A percentile compares a stretch with the other conserved stretches of the same genome.
Evolutionary conservation across 1,140 invertebrate species (phyloP).

Genomic region (Cardiocondyla obscurior): DNA sequence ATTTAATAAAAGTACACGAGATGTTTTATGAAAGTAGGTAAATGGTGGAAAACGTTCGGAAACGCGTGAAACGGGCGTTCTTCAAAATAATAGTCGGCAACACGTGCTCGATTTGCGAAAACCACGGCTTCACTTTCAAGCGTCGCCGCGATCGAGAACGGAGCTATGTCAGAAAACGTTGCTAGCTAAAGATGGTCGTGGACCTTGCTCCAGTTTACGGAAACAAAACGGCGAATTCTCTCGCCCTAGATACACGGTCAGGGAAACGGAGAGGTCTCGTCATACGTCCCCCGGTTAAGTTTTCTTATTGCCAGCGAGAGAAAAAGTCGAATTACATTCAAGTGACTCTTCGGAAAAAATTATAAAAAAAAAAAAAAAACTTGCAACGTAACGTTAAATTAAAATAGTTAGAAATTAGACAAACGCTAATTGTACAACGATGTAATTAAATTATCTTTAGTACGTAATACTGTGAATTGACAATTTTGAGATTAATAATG

Average conservation of each 20-base stretch:
- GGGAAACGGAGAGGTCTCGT: constrained; percentile 30
- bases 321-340: neutral
- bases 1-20: neutral
- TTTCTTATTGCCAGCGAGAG: too few relatives aligned
- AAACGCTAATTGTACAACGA: neutral
- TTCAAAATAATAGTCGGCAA: neutral
- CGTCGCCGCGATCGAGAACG: constrained; percentile 12
- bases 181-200: constrained; percentile 63
- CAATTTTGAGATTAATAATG: neutral
- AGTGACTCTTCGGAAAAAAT: neutral
- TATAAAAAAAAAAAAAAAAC: neutral
- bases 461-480: neutral
- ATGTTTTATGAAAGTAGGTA: neutral
- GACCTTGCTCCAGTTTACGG: constrained; percentile 67
- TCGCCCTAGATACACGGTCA: constrained; percentile 62
- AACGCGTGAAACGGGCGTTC: neutral
- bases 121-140: neutral
- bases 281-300: neutral
- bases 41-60: neutral
- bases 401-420: neutral
- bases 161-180: constrained; percentile 34
- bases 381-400: neutral
- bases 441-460: neutral
- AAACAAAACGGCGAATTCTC: constrained; percentile 62
- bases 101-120: neutral